Evolutionary conservation across 1,140 invertebrate genomes (phyloP).

Genomic region (Hyles euphorbiae): DNA sequence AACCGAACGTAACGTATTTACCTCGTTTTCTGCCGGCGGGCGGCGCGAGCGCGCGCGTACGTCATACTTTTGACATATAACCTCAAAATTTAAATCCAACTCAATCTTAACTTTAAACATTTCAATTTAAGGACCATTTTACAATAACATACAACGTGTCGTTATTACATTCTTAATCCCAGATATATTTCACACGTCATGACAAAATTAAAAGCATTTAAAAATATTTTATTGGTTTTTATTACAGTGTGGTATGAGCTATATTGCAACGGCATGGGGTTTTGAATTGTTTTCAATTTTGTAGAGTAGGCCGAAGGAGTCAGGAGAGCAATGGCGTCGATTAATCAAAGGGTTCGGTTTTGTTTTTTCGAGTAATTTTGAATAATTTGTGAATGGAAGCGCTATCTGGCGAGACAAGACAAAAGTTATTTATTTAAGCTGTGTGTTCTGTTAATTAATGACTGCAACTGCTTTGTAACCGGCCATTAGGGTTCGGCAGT

Average conservation of each 20-base stretch:
- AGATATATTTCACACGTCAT: constrained; percentile 26
- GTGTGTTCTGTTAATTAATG: constrained; percentile 54
- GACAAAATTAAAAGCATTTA: constrained; percentile 4
- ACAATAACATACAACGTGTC: not conserved
- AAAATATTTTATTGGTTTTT: constrained; percentile 1
- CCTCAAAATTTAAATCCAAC: constrained; percentile 21
- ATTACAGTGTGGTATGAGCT: not conserved
- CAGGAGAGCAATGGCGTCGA: constrained; percentile 31
- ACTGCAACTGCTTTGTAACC: constrained; percentile 37
- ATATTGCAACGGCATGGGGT: not conserved
- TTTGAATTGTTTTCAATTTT: constrained; percentile 11
- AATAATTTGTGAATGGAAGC: constrained; percentile 53
- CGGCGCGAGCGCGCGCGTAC: constrained; percentile 33
- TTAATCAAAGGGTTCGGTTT: constrained; percentile 38
- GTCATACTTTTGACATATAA: constrained; percentile 40
- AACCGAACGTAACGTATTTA: constrained; percentile 41
- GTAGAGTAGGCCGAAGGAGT: constrained; percentile 16
- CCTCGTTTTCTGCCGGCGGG: constrained; percentile 33
- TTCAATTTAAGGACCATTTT: constrained; percentile 12
- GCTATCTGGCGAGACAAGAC: constrained; percentile 33
- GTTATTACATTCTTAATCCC: constrained; percentile 15
- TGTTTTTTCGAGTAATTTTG: constrained; percentile 42
- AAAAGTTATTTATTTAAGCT: constrained; percentile 44
- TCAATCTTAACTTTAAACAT: constrained; percentile 9
- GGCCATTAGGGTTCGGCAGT: too few relatives aligned